A percentile compares a stretch with the other conserved stretches of the same genome.
phyloP scores from a whole-genome alignment of 2,888 invertebrate genomes.

The Syritta pipiens region DNA sequence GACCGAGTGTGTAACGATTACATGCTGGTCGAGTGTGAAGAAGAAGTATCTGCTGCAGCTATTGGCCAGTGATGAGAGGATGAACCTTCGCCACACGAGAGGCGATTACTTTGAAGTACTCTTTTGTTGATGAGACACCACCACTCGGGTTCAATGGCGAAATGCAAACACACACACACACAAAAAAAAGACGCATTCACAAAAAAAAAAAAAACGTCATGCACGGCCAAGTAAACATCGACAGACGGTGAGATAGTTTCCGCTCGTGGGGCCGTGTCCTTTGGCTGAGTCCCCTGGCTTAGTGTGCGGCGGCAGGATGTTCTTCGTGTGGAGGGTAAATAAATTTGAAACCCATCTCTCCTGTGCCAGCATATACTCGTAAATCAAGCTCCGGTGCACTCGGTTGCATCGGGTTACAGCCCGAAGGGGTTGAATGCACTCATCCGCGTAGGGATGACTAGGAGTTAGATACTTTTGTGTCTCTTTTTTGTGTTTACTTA shows the following conservation, averaged over 20 bases:
- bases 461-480: slow-evolving; percentile 20
- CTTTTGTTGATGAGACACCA: background rate
- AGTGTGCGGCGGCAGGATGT: too few species aligned
- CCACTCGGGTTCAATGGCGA: too few species aligned
- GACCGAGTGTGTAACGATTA: slow-evolving; percentile 42
- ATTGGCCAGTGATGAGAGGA: slow-evolving; percentile 29
- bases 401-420: slow-evolving; percentile 50
- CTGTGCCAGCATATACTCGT: too few species aligned
- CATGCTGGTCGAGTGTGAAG: slow-evolving; percentile 37
- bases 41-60: background rate
- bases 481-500: too few species aligned
- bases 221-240: slow-evolving; percentile 9
- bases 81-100: slow-evolving; percentile 22
- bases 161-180: slow-evolving; percentile 31
- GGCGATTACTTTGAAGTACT: slow-evolving; percentile 5
- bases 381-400: slow-evolving; percentile 50
- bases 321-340: slow-evolving; percentile 47
- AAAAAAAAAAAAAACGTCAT: too few species aligned
- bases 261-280: slow-evolving; percentile 37
- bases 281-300: background rate
- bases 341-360: slow-evolving; percentile 27
- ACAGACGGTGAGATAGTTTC: slow-evolving; percentile 24
- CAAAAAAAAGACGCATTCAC: too few species aligned
- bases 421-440: slow-evolving; percentile 58
- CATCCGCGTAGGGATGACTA: slow-evolving; percentile 31